phyloP scores from a whole-genome alignment of 2,888 invertebrate genomes.

The Andrena bicolor region DNA sequence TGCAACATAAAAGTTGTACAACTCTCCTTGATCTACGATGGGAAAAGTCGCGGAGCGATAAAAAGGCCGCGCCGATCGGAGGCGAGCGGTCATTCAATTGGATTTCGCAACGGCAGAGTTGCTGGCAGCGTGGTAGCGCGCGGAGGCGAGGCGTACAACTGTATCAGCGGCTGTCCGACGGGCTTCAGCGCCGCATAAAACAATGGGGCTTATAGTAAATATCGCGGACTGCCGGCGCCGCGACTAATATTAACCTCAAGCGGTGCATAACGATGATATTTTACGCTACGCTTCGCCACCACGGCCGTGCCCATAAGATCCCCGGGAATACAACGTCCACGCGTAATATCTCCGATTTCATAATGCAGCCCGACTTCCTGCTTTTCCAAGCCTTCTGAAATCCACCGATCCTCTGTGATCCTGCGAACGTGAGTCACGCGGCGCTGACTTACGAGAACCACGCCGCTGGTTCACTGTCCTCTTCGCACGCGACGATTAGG shows the following conservation, averaged over 20 bases:
- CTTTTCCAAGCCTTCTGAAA: constrained; percentile 57
- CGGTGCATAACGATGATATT: constrained; percentile 69
- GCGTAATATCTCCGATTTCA: constrained; percentile 71
- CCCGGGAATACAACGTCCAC: constrained; percentile 65
- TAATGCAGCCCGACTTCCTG: constrained; percentile 63
- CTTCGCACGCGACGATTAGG: constrained; percentile 33
- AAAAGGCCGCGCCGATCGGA: constrained; percentile 29
- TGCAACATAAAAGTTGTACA: constrained; percentile 30
- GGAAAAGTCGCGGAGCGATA: constrained; percentile 43
- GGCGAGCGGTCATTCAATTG: constrained; percentile 59
- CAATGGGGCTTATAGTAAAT: constrained; percentile 68
- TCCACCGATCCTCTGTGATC: constrained; percentile 45
- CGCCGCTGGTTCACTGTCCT: constrained; percentile 33
- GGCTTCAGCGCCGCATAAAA: constrained; percentile 60
- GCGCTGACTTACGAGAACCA: constrained; percentile 39
- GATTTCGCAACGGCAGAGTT: constrained; percentile 62
- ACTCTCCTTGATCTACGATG: constrained; percentile 54
- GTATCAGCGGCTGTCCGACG: constrained; percentile 61
- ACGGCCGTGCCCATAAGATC: constrained; percentile 60
- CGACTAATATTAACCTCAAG: constrained; percentile 66
- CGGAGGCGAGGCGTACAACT: constrained; percentile 53
- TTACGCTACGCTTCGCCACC: constrained; percentile 59
- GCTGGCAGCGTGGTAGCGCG: constrained; percentile 37
- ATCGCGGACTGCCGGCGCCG: constrained; percentile 62
- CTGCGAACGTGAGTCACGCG: constrained; percentile 57